phyloP scores from a whole-genome alignment of 2,797 vertebrate species.

The Sebastes iracundus region DNA sequence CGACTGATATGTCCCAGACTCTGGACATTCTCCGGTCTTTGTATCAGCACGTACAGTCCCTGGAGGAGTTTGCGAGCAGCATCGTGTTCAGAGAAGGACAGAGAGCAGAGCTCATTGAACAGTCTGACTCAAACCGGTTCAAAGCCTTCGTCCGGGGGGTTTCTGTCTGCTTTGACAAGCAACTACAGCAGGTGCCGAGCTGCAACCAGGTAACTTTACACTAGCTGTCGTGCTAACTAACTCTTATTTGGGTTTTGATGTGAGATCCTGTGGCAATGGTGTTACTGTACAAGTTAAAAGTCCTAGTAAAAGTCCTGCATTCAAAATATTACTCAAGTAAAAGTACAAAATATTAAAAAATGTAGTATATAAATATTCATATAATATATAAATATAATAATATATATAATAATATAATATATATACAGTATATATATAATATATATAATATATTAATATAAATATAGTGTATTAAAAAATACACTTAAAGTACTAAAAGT shows the following conservation, averaged over 20 bases:
- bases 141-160: slow-evolving; percentile 59
- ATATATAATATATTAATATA: too few relatives aligned
- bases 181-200: slow-evolving; percentile 71
- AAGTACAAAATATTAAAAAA: too few relatives aligned
- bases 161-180: slow-evolving; percentile 73
- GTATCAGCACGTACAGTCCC: slow-evolving; percentile 62
- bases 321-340: too few relatives aligned
- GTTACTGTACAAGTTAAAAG: too few relatives aligned
- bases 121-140: slow-evolving; percentile 68
- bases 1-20: slow-evolving; percentile 34
- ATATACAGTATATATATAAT: too few relatives aligned
- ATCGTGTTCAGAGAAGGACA: slow-evolving; percentile 73
- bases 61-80: slow-evolving; percentile 71
- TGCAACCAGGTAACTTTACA: slow-evolving; percentile 67
- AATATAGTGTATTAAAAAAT: too few relatives aligned
- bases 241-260: not conserved
- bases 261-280: too few relatives aligned
- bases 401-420: too few relatives aligned
- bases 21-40: slow-evolving; percentile 64
- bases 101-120: slow-evolving; percentile 50
- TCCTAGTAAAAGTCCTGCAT: too few relatives aligned
- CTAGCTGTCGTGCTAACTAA: not conserved
- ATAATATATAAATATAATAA: too few relatives aligned
- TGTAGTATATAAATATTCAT: too few relatives aligned
- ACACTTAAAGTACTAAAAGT: too few relatives aligned